Percentiles rank a stretch among this genome's conserved stretches.
Conservation (phyloP, 1,140 invertebrate genomes). For the Aphelenchoides fujianensis region DNA sequence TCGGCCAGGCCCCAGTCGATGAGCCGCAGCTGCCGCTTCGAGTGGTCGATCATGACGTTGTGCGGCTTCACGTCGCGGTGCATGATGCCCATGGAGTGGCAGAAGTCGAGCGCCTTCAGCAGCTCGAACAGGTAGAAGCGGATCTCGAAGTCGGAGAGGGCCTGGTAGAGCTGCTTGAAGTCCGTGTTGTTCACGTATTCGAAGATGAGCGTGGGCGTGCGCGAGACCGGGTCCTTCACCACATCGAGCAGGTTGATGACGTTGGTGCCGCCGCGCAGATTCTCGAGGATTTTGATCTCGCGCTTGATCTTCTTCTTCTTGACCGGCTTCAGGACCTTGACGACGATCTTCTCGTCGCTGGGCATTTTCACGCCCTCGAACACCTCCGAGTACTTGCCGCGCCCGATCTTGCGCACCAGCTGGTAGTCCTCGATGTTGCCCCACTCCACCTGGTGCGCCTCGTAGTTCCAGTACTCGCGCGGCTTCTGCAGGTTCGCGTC, state of each 20-base stretch:
- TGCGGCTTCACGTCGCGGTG: slow-evolving; percentile 82
- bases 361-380: slow-evolving; percentile 98
- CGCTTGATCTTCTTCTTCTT: slow-evolving; percentile 99
- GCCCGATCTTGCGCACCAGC: slow-evolving; percentile 91
- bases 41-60: slow-evolving; percentile 99
- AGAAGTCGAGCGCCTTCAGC: slow-evolving; percentile 93
- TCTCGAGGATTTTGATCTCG: slow-evolving; percentile 99
- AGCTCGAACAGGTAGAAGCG: slow-evolving; percentile 88
- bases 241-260: slow-evolving; percentile 96
- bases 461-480: slow-evolving; percentile 99
- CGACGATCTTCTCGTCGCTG: slow-evolving; percentile 98
- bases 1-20: slow-evolving; percentile 99
- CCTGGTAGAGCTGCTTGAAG: slow-evolving; percentile 99
- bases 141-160: slow-evolving; percentile 98
- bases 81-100: slow-evolving; percentile 99
- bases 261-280: slow-evolving; percentile 95
- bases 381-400: slow-evolving; percentile 99
- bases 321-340: slow-evolving; percentile 99
- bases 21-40: slow-evolving; percentile 85
- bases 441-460: slow-evolving; percentile 97
- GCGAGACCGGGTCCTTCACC: slow-evolving; percentile 97
- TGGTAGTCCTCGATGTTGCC: slow-evolving; percentile 99
- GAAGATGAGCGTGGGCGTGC: slow-evolving; percentile 97
- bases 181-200: slow-evolving; percentile 99
- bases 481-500: slow-evolving; percentile 97